Evolutionary conservation across 2,113 vertebrate genomes (phyloP), one percentile per base, ranked within the genome.

Genomic region (Calyptommatus sinebrachiatus): DNA sequence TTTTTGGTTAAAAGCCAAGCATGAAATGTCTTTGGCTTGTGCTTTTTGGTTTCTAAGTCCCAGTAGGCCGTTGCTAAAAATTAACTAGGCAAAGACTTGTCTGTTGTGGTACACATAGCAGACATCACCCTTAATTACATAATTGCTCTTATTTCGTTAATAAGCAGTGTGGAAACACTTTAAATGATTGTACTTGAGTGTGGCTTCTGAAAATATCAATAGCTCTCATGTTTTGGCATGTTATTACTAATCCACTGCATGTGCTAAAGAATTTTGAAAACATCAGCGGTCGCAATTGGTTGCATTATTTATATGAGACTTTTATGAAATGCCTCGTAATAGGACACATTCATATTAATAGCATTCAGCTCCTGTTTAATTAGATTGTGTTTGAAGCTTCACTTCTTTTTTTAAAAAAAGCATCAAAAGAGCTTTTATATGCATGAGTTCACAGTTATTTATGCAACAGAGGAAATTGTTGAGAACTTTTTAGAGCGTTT

Each of bases 1-100:
- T 93, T 89, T 87, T 80, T 89, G 91, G 86, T 83, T 89, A 29
- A 85, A 62, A 93, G 88, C 89, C 91, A 86, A 94, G 92, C 91
- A 93, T 93, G 92, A 91, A 89, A 88, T 84, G 77, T 84, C 31
- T 50, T 83, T 83, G 82, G 89, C 84, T 91, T 90, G 82, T 6
- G 78, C 85, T 73, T 90, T 89, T 80, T 78, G 85, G 67, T 66
- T 69, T 79, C 35, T 84, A 84, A 83, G 83, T 60, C 65, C 61
- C 79, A 80, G 76, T 84, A 74, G 26, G 63, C 45, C 80, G 62
- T 86, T 84, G 81, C 21, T 85, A 82, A 83, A 84, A 85, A 82
- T 82, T 81, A 83, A 26, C 84, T 78, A 77, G 75, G n/a, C 80
- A 83, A 73, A 73, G 74, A 57, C 53, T 57, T 57, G 53, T 88